Percentiles rank a stretch among this genome's conserved stretches.
These are phyloP conservation scores for Thalassophryne amazonica DNA, from an alignment of 2,797 vertebrate genomes.

Conservation along the genomic window DNA sequence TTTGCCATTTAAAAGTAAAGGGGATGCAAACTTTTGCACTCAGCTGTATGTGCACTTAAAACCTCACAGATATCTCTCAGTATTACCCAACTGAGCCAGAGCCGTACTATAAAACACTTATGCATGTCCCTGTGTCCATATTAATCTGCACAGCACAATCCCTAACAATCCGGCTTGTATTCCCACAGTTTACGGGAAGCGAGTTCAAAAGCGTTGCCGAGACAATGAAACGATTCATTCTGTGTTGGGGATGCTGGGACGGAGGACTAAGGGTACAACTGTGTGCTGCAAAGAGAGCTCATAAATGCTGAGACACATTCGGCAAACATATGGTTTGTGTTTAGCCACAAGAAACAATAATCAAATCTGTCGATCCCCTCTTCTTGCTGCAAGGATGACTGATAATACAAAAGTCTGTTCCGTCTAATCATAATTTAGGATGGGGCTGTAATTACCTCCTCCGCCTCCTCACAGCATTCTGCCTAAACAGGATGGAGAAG, in stretches of 20 bases:
- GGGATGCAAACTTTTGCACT: too few relatives aligned
- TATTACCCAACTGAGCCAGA: conserved; percentile 1
- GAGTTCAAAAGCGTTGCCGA: conserved; percentile 65
- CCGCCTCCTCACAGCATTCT: conserved; percentile 52
- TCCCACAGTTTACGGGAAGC: conserved; percentile 60
- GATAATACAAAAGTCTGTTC: conserved; percentile 79
- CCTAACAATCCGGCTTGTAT: conserved; percentile 56
- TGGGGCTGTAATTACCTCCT: conserved; percentile 69
- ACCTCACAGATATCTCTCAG: conserved; percentile 21
- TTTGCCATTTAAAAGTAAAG: too few relatives aligned
- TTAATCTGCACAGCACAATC: conserved; percentile 45
- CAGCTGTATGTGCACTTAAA: too few relatives aligned
- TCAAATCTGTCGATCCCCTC: conserved; percentile 76
- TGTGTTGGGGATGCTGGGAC: conserved; percentile 58
- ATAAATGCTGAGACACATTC: conserved; percentile 70
- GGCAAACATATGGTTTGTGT: conserved; percentile 79
- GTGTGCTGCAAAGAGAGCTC: conserved; percentile 65
- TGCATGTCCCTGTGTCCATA: conserved; percentile 13
- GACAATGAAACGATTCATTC: conserved; percentile 80
- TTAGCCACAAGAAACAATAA: conserved; percentile 78
- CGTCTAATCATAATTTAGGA: conserved; percentile 78
- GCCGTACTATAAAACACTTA: conserved; percentile 23
- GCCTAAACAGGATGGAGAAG: conserved; percentile 54
- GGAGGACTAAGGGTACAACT: conserved; percentile 66
- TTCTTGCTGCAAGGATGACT: conserved; percentile 74